Conservation (phyloP, 1,140 invertebrate genomes). For the Scaptomyza graminum region DNA sequence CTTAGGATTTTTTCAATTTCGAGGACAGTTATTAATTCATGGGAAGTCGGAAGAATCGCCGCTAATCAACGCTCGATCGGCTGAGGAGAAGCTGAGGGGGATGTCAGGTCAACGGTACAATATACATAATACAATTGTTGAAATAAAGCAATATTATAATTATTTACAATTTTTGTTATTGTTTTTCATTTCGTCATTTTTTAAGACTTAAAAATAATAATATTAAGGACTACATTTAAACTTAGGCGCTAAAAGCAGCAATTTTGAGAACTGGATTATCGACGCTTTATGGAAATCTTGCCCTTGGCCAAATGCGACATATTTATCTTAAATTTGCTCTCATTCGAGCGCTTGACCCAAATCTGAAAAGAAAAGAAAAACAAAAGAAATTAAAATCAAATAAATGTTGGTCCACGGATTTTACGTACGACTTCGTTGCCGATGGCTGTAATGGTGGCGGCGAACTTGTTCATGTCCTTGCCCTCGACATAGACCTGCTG, state of each 20-base stretch:
- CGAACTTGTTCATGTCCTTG: conserved; percentile 91
- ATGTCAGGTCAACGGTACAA: not conserved
- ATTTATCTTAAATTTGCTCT: conserved; percentile 93
- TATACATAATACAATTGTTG: not conserved
- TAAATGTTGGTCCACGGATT: no score
- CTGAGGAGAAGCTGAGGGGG: no score
- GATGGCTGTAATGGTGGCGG: conserved; percentile 94
- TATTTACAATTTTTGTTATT: conserved; percentile 43
- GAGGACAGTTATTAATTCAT: no score
- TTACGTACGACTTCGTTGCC: conserved; percentile 92
- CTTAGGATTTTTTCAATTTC: no score
- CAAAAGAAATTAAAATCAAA: not conserved
- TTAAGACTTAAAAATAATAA: no score
- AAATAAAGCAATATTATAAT: conserved; percentile 21
- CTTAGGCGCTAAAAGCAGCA: conserved; percentile 24
- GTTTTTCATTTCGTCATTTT: conserved; percentile 16
- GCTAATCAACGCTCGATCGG: no score
- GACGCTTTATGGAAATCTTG: conserved; percentile 93
- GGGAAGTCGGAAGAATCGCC: no score
- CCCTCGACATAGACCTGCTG: conserved; percentile 96
- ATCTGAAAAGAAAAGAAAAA: conserved; percentile 87
- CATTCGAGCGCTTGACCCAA: conserved; percentile 93
- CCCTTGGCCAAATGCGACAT: conserved; percentile 93
- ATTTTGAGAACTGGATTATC: conserved; percentile 79
- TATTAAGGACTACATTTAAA: conserved; percentile 34